A percentile compares a stretch with the other conserved stretches of the same genome.
phyloP scores from a whole-genome alignment of 2,113 vertebrate genomes.

The Picathartes gymnocephalus region DNA sequence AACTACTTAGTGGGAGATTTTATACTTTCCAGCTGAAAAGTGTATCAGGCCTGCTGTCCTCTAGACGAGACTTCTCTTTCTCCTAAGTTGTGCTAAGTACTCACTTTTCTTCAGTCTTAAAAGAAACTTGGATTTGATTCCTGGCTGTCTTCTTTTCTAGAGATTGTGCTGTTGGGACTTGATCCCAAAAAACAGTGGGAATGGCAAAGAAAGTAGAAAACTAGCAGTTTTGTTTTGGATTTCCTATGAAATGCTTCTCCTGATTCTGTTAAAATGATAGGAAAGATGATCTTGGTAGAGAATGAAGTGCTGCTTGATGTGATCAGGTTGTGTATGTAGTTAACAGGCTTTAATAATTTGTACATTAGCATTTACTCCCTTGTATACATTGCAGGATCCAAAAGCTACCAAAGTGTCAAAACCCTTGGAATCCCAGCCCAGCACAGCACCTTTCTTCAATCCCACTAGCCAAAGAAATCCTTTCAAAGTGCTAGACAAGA shows the following conservation, averaged over 20 bases:
- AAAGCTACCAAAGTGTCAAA: conserved; percentile 30
- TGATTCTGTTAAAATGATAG: neutral
- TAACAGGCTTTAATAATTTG: neutral
- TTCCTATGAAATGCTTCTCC: neutral
- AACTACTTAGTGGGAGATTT: neutral
- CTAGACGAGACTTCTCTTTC: neutral
- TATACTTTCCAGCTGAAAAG: neutral
- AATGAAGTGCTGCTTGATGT: neutral
- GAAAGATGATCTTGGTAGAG: neutral
- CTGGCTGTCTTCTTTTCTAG: neutral
- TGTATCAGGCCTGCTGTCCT: neutral
- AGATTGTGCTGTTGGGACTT: neutral
- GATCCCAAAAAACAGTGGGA: neutral
- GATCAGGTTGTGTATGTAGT: neutral
- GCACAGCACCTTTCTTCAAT: neutral
- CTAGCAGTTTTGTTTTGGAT: neutral
- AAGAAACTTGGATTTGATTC: neutral
- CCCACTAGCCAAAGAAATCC: conserved; percentile 79
- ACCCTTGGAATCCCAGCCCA: conserved; percentile 6
- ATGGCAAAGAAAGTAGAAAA: neutral
- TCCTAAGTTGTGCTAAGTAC: neutral
- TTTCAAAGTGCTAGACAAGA: conserved; percentile 78
- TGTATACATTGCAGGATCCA: conserved; percentile 66
- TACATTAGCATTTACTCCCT: neutral
- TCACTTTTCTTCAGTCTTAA: neutral